Percentiles rank a stretch among this genome's conserved stretches.
Evolutionary conservation across 92 coral and sea anemone genomes (phyloP).

Genomic region (Porites evermanni): DNA sequence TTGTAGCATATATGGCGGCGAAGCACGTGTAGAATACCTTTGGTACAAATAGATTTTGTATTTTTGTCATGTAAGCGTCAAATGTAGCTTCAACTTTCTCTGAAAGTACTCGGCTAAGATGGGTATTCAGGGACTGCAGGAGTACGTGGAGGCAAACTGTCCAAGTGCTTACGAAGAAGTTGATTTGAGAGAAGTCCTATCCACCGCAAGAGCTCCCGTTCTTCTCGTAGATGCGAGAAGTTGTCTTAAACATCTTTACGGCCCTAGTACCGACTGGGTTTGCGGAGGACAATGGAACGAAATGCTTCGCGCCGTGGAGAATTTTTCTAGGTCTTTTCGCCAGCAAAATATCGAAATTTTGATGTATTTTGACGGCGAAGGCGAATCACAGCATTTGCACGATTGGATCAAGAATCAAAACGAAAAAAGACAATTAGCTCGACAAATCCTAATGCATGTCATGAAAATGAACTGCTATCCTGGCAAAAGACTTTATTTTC

Average conservation of each 20-base stretch:
- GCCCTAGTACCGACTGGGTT: slow-evolving; percentile 96
- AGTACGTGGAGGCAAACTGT: slow-evolving; percentile 87
- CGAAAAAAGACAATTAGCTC: slow-evolving; percentile 83
- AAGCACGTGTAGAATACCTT: slow-evolving; percentile 69
- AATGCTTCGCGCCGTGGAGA: slow-evolving; percentile 91
- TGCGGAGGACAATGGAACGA: slow-evolving; percentile 99
- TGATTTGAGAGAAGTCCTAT: slow-evolving; percentile 81
- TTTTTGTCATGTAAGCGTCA: not conserved
- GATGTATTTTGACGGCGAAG: slow-evolving; percentile 91
- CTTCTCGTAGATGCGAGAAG: slow-evolving; percentile 84
- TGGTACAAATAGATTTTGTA: slow-evolving; percentile 4
- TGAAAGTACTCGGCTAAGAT: slow-evolving; percentile 38
- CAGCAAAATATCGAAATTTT: slow-evolving; percentile 89
- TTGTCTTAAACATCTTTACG: slow-evolving; percentile 91
- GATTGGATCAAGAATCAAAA: slow-evolving; percentile 89
- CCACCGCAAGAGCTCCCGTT: slow-evolving; percentile 49
- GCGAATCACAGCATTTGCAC: slow-evolving; percentile 82
- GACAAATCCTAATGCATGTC: slow-evolving; percentile 87
- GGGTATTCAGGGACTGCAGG: slow-evolving; percentile 94
- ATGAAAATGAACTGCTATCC: slow-evolving; percentile 84
- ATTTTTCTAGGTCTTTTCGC: slow-evolving; percentile 93
- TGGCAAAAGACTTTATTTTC: slow-evolving; percentile 91
- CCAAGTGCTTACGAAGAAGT: slow-evolving; percentile 76
- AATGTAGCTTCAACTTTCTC: not conserved
- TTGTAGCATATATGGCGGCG: slow-evolving; percentile 56